Evolutionary conservation across 2,797 vertebrate species (phyloP).

Genomic region (Cygnus olor): DNA sequence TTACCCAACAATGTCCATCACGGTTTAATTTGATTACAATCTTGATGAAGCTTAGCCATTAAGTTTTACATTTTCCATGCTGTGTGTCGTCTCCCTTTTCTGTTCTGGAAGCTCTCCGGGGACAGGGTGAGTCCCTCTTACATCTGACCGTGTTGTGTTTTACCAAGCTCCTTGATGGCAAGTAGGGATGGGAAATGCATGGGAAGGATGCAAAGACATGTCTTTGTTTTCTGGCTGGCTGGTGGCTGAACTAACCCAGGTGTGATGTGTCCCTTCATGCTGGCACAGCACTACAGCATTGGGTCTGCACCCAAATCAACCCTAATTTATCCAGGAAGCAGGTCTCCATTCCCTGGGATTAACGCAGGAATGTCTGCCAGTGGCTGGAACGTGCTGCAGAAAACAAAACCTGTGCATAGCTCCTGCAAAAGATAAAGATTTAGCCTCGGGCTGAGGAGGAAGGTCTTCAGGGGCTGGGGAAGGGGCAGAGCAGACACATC

Average conservation of each 20-base stretch:
- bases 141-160: fast-evolving
- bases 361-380: background rate
- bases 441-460: background rate
- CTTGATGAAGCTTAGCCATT: background rate
- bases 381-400: background rate
- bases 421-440: background rate
- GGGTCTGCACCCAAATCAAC: background rate
- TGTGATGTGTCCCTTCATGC: fast-evolving
- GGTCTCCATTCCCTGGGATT: background rate
- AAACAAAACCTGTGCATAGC: background rate
- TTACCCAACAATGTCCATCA: background rate
- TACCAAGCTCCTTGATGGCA: background rate
- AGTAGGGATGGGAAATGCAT: background rate
- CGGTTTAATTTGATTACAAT: background rate
- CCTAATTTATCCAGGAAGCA: background rate
- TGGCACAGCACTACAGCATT: fast-evolving
- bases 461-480: fast-evolving
- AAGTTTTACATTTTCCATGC: background rate
- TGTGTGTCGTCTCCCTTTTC: background rate
- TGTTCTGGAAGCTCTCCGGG: background rate
- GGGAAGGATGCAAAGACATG: background rate
- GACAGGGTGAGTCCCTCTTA: background rate
- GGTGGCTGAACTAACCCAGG: background rate
- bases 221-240: background rate
- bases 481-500: fast-evolving